Conservation (phyloP, 2,797 vertebrate genomes). For the Crenuchus spilurus region DNA sequence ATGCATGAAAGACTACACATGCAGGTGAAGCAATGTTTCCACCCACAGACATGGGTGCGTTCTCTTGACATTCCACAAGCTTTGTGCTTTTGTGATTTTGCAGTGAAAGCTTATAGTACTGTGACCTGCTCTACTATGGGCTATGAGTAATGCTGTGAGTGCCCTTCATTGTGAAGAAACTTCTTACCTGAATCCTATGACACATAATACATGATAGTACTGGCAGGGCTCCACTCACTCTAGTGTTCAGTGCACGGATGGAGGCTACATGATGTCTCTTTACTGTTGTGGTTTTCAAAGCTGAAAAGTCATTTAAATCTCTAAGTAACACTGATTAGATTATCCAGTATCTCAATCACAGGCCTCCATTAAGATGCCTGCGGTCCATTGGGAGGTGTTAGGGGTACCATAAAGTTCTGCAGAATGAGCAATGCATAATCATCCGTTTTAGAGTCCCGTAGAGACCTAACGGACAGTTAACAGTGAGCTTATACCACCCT, state of each 20-base stretch:
- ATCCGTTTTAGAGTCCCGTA: constrained; percentile 4
- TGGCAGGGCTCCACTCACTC: background rate
- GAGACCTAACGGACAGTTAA: background rate
- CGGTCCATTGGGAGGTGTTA: constrained; percentile 3
- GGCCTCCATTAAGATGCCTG: background rate
- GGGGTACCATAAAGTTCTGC: constrained; percentile 25
- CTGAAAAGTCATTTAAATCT: constrained; percentile 6
- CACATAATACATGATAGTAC: constrained; percentile 7
- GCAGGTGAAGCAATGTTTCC: constrained; percentile 31
- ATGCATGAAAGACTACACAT: constrained; percentile 41
- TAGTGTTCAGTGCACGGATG: background rate
- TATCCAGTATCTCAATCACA: background rate
- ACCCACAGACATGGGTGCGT: constrained; percentile 36
- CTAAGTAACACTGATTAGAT: constrained; percentile 6
- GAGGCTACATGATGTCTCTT: background rate
- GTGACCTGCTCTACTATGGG: background rate
- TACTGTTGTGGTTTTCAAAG: constrained; percentile 35
- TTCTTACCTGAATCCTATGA: constrained; percentile 10
- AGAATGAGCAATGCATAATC: background rate
- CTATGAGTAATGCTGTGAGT: constrained; percentile 15
- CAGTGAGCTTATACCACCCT: constrained; percentile 4
- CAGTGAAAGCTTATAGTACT: constrained; percentile 13
- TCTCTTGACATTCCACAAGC: constrained; percentile 48
- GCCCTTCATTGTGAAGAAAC: background rate
- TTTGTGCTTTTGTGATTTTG: constrained; percentile 37